phyloP scores from a whole-genome alignment of 2,113 vertebrate genomes.

The Falcunculus frontatus region DNA sequence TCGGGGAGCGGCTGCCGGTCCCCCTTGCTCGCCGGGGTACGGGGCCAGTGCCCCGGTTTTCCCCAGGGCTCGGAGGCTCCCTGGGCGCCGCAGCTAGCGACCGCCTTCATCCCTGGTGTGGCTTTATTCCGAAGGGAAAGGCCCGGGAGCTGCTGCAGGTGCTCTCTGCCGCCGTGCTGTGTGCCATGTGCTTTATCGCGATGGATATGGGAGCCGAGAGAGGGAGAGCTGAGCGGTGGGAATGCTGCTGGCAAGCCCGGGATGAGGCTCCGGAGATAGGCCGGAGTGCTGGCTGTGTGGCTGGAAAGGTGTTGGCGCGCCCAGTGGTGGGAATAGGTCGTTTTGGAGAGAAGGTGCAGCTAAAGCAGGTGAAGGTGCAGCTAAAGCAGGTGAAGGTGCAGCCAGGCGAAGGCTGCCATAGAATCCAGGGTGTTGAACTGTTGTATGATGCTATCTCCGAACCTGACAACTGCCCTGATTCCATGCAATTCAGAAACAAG shows the following conservation, averaged over 20 bases:
- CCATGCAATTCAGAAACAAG: rapidly evolving
- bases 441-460: rapidly evolving
- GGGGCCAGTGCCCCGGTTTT: background rate
- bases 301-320: background rate
- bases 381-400: background rate
- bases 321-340: rapidly evolving
- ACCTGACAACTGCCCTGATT: rapidly evolving
- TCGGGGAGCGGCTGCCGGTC: background rate
- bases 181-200: rapidly evolving
- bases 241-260: rapidly evolving
- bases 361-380: background rate
- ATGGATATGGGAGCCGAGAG: background rate
- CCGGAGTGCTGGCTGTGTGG: background rate
- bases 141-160: background rate
- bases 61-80: background rate
- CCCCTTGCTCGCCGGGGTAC: background rate
- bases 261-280: background rate
- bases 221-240: background rate
- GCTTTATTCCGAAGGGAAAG: background rate
- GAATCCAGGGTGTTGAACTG: background rate
- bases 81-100: background rate
- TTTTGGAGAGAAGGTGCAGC: background rate
- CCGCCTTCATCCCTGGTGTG: background rate
- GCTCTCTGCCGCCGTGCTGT: background rate
- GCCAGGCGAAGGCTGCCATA: rapidly evolving